A percentile compares a stretch with the other conserved stretches of the same genome.
Evolutionary conservation across 2,797 vertebrate species (phyloP).

Genomic region (Sparidentex hasta): DNA sequence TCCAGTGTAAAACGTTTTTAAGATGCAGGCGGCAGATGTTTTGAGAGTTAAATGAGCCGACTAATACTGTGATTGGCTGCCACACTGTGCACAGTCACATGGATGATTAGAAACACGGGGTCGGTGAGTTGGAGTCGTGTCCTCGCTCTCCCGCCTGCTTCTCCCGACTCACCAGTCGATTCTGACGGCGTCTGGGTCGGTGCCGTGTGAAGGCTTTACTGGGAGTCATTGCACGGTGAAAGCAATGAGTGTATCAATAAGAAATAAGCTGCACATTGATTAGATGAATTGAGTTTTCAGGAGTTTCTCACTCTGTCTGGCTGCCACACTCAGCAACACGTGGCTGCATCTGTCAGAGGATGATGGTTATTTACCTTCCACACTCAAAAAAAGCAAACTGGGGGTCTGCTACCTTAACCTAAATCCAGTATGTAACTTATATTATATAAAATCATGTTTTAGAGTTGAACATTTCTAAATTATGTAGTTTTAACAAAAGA

Average conservation of each 20-base stretch:
- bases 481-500: no score
- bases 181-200: conserved; percentile 15
- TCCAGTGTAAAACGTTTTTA: neutral
- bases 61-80: conserved; percentile 13
- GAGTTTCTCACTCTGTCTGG: neutral
- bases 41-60: neutral
- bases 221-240: conserved; percentile 10
- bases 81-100: conserved; percentile 2
- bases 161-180: conserved; percentile 31
- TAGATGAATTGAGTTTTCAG: conserved; percentile 14
- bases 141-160: conserved; percentile 5
- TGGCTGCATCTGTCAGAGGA: neutral
- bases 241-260: conserved; percentile 5
- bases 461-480: no score
- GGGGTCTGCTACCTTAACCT: no score
- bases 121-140: conserved; percentile 11
- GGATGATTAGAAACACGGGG: conserved; percentile 7
- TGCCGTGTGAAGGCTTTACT: conserved; percentile 5
- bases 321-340: neutral
- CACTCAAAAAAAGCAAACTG: no score
- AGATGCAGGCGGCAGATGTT: neutral
- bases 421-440: no score
- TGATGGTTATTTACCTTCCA: neutral
- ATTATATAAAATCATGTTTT: no score
- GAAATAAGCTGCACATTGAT: conserved; percentile 24